Evolutionary conservation across 2,888 invertebrate genomes (phyloP).

Genomic region (Zonitis immaculata): DNA sequence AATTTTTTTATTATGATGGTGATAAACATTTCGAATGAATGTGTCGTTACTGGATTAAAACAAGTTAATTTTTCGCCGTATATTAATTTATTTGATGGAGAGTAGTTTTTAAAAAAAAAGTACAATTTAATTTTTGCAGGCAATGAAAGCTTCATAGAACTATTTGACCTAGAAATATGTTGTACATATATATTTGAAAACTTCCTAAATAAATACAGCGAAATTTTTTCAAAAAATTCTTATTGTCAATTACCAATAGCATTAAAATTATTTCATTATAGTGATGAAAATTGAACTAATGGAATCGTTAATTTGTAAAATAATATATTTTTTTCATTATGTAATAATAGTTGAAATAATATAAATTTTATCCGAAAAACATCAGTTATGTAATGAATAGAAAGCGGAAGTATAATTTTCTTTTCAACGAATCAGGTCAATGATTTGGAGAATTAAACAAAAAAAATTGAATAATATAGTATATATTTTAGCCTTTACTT

Average conservation of each 20-base stretch:
- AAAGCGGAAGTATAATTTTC: background rate
- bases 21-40: no score
- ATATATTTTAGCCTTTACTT: conserved; percentile 14
- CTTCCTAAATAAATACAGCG: no score
- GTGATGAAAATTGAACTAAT: no score
- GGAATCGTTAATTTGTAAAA: conserved; percentile 5
- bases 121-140: background rate
- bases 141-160: background rate
- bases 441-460: background rate
- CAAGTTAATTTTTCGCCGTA: no score
- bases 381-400: background rate
- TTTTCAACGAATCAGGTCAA: background rate
- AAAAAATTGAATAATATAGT: background rate
- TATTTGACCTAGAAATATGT: background rate
- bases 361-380: background rate
- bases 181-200: no score
- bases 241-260: background rate
- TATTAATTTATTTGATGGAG: no score
- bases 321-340: conserved; percentile 12
- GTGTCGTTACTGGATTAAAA: no score
- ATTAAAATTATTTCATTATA: background rate
- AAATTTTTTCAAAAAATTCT: no score
- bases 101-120: background rate
- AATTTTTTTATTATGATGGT: no score
- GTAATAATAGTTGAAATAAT: background rate